Percentiles rank a stretch among this genome's conserved stretches.
These are phyloP conservation scores for Arctocebus calabarensis DNA, from an alignment of 2,797 vertebrate genomes.

Conservation along the genomic window DNA sequence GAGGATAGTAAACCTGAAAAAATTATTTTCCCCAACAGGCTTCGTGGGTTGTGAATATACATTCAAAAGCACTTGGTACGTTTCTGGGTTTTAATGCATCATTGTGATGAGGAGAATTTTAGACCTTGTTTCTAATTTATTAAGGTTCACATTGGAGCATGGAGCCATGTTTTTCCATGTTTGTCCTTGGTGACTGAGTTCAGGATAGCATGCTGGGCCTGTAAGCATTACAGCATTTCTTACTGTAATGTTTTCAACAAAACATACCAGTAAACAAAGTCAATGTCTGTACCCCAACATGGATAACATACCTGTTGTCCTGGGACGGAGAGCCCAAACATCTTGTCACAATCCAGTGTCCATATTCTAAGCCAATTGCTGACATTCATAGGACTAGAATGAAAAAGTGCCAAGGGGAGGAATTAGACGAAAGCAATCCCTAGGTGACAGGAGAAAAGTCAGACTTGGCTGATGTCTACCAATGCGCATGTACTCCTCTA, in stretches of 20 bases:
- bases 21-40: neutral
- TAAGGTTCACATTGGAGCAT: neutral
- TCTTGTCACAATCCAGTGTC: neutral
- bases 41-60: neutral
- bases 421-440: neutral
- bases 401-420: neutral
- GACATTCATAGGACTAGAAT: neutral
- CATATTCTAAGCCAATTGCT: neutral
- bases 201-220: neutral
- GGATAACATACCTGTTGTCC: neutral
- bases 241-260: neutral
- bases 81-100: neutral
- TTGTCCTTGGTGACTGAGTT: neutral
- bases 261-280: conserved; percentile 8
- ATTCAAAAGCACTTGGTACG: neutral
- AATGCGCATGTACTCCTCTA: neutral
- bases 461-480: neutral
- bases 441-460: neutral
- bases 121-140: neutral
- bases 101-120: neutral
- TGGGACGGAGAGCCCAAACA: neutral
- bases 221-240: neutral
- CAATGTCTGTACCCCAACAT: neutral
- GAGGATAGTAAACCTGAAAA: neutral
- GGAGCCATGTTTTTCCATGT: neutral